Base-by-base conservation (phyloP, 2,113 vertebrate genomes). In the Cynocephalus volans region DNA sequence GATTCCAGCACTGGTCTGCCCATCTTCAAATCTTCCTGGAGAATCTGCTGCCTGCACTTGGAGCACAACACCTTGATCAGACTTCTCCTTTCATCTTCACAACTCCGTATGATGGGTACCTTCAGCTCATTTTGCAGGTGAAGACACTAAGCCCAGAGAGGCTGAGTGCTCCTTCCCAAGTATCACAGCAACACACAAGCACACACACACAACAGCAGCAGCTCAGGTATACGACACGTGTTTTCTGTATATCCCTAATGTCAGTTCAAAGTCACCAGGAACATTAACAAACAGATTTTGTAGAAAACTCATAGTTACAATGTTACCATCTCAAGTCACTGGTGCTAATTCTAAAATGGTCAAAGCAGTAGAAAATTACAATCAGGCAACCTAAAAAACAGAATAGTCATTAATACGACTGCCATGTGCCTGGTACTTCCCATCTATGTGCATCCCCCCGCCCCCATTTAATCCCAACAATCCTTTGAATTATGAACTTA, bases 401-500 rank as follows among this genome's bases (percentile, higher is more conserved):
- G 21, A 1, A 11, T 0, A 41, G 41, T 28, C 15, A 19, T 7
- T 1, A 1, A 50, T 0, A 52, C 4, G 60, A 33, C 50, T 21
- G 41, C 77, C 14, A 1, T 0, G 19, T 31, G 31, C 60, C 31
- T 0, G 4, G 41, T 2, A 1, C 52, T 21, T 52, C 60, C 18
- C 3, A 8, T 8, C 19, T 60, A 23, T 0, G 18, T 2, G 5
- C 13, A 8, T 1, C 6, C 19, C 45, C 60, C 15, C 45, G 52
- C 15, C 52, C 86, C 64, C 48, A 13, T 33, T 13, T 7, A 10
- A 50, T 10, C 33, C 48, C 87, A 67, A 23, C 54, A 62, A 23
- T 31, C 21, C 56, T 73, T 9, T 33, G 79, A 67, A 11, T 52
- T 11, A 4, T 1, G 18, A 69, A 31, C n/a, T 24, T 8, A 15